Evolutionary conservation across 2,113 vertebrate genomes (phyloP), one percentile per base, ranked within the genome.

Genomic region (Emydura subglobosa): DNA sequence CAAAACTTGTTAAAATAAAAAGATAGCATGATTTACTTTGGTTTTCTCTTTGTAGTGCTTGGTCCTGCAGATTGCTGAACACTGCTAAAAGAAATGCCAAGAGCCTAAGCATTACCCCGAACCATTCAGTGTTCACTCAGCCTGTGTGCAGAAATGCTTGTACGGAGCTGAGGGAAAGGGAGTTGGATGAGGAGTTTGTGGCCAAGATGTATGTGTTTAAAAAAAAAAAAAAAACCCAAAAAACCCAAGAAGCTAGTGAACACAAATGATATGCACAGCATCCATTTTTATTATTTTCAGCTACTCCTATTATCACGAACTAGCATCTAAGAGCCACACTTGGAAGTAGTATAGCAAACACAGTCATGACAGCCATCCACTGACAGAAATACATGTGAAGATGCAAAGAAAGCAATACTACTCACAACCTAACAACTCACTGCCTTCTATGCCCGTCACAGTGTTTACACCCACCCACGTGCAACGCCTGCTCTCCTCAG

Each of bases 41-140:
- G 9, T 68, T 82, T 91, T 83, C 31, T 82, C 47, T 90, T 49
- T 21, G 27, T 39, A 88, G 55, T 24, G 51, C 79, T 76, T 47
- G 74, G 2, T 91, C 79, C 84, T 91, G 7, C 4, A 88, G 57
- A 42, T 72, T 95, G 88, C 90, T 80, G 85, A 1, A 7, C 49
- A 82, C 76, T 39, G 29, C 78, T 84, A 53, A 72, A n/a, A 89
- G 57, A 86, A 85, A 85, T 80, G 83, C 81, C 65, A 93, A 95
- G 61, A 87, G 85, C 61, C 90, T 92, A 81, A 86, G 65, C 27
- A 6, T 39, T 44, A 51, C 7, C 31, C 31, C 19, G 29, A 13
- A 55, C 10, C 51, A 76, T 39, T 21, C 31, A 53, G 21, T n/a
- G 42, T 92, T 96, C 86, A 79, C 72, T 74, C 61, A n/a, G 16